phyloP scores from a whole-genome alignment of 2,888 invertebrate species.

The Sinohyriopsis cumingii region DNA sequence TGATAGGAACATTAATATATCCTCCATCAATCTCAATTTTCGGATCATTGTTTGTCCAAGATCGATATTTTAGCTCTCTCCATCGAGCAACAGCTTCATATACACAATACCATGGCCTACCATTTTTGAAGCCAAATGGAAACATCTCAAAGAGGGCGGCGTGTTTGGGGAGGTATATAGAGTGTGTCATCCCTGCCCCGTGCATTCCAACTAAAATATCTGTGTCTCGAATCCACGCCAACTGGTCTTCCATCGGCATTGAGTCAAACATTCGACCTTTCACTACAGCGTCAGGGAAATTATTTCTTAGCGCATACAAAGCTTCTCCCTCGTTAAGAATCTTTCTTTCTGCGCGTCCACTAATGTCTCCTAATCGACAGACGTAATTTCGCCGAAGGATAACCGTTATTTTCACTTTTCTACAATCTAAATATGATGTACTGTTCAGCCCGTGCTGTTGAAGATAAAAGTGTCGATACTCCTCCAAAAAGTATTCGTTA shows the following conservation, averaged over 20 bases:
- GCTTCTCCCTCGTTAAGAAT: slow-evolving; percentile 31
- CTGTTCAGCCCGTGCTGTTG: slow-evolving; percentile 25
- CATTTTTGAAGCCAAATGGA: slow-evolving; percentile 40
- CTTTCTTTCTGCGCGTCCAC: slow-evolving; percentile 27
- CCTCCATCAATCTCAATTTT: slow-evolving; percentile 27
- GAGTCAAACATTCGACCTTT: slow-evolving; percentile 19
- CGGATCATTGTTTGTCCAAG: slow-evolving; percentile 53
- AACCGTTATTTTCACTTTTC: slow-evolving; percentile 43
- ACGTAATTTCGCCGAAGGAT: slow-evolving; percentile 57
- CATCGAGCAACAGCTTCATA: slow-evolving; percentile 55
- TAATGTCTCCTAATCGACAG: slow-evolving; percentile 59
- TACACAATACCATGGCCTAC: slow-evolving; percentile 41
- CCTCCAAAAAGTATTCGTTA: slow-evolving; percentile 44
- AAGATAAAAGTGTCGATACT: slow-evolving; percentile 56
- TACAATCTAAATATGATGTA: slow-evolving; percentile 35
- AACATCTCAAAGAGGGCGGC: slow-evolving; percentile 33
- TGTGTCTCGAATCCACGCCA: slow-evolving; percentile 22
- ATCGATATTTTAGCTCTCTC: slow-evolving; percentile 51
- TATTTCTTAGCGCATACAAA: slow-evolving; percentile 4
- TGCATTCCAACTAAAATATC: slow-evolving; percentile 39
- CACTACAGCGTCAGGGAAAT: slow-evolving; percentile 10
- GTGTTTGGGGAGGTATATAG: slow-evolving; percentile 28
- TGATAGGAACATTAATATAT: slow-evolving; percentile 34
- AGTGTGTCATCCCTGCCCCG: slow-evolving; percentile 34
- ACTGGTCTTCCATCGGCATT: slow-evolving; percentile 26